Evolutionary conservation across 2,113 vertebrate genomes (phyloP), one percentile per base, ranked within the genome.

Genomic region (Pogonocichla stellata): DNA sequence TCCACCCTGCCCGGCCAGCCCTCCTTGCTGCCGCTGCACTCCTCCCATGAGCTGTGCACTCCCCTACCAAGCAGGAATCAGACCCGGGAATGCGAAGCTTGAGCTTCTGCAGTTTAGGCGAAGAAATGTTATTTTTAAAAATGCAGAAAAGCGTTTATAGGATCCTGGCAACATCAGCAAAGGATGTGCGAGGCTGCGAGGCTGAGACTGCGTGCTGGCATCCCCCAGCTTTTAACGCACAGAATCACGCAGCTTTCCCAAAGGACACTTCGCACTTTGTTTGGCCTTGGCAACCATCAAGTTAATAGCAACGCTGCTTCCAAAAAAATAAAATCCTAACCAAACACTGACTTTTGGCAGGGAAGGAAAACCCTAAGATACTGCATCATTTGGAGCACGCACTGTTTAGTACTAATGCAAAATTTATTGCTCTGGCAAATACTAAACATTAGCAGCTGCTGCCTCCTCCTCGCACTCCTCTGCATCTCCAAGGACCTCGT

Each of bases 251-350:
- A 93, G 80, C 75, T 84, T 60, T 88, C 93, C 94, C 90, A 91
- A 90, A 92, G 96, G 94, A 96, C 90, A 50, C 69, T 78, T 83
- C 53, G 67, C 94, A 96, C 96, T 95, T 65, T 90, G 42, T 75
- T 84, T 95, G 82, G 92, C 95, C 94, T 96, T 95, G 75, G 92
- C 92, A 95, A 25, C 75, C 85, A 38, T 53, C 85, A 86, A 90
- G 47, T 73, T 94, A 94, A 96, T 31, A 93, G 85, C 90, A 90
- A 67, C 4, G 1, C 23, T 12, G n/a, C 72, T 92, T 93, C 82
- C 88, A 94, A 83, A 96, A 95, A 94, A 88, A 82, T 4, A 94
- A 92, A 90, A 66, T n/a, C 79, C 82, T 56, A 91, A 96, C 86
- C 86, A 72, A 96, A 91, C 8, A 10, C 77, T 67, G 47, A 78